phyloP scores from a whole-genome alignment of 64 coral and sea anemone genomes.

The Actinia tenebrosa region DNA sequence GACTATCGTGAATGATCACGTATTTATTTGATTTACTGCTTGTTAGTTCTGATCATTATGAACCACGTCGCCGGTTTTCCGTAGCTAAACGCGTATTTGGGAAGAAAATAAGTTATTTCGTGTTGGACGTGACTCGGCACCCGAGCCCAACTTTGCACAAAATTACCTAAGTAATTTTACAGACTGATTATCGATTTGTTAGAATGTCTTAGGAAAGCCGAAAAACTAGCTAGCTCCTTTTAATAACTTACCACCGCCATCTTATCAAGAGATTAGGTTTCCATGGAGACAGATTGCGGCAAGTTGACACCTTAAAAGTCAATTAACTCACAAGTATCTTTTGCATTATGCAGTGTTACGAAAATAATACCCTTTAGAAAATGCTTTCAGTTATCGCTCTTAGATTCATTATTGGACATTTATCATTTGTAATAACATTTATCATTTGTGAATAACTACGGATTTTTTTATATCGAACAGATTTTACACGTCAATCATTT shows the following conservation, averaged over 20 bases:
- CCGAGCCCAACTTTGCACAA: no score
- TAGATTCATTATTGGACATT: background rate
- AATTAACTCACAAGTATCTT: background rate
- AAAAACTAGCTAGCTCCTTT: background rate
- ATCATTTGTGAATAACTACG: background rate
- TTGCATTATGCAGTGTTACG: background rate
- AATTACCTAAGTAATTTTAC: background rate
- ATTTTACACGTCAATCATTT: no score
- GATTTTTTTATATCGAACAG: background rate
- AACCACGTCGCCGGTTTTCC: no score
- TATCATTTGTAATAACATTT: background rate
- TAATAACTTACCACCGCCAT: background rate
- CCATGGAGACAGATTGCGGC: background rate
- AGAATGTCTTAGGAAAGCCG: background rate
- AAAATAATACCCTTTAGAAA: background rate
- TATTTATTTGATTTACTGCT: no score
- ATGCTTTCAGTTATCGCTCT: background rate
- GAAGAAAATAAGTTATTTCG: no score
- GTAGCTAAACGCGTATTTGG: no score
- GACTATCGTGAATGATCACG: no score
- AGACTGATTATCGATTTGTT: background rate
- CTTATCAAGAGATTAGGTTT: background rate
- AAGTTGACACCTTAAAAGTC: background rate
- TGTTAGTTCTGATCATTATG: no score
- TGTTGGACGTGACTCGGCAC: no score